phyloP scores from a whole-genome alignment of 2,888 invertebrate species.

The Nomada ruficornis region DNA sequence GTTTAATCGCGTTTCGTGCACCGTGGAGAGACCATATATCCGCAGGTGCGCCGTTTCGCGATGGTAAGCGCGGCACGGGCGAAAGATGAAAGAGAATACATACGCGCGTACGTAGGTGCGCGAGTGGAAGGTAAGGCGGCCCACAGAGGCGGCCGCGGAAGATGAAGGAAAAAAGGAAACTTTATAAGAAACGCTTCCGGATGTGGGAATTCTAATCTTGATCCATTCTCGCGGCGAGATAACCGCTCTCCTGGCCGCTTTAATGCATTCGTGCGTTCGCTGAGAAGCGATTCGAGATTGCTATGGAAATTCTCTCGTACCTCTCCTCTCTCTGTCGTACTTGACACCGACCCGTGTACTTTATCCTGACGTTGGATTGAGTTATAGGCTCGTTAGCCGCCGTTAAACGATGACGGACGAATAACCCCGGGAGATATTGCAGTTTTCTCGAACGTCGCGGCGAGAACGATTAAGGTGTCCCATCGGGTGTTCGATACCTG shows the following conservation, averaged over 20 bases:
- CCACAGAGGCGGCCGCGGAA: conserved; percentile 34
- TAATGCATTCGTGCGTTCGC: conserved; percentile 51
- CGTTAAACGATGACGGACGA: conserved; percentile 22
- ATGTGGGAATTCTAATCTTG: conserved; percentile 65
- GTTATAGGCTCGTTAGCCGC: conserved; percentile 30
- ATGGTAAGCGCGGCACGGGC: conserved; percentile 49
- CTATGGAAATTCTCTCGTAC: conserved; percentile 43
- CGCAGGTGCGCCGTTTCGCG: conserved; percentile 45
- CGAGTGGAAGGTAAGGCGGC: conserved; percentile 24
- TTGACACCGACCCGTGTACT: conserved; percentile 27
- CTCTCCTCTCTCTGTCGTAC: background rate
- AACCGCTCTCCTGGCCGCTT: conserved; percentile 30
- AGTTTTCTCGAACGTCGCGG: background rate
- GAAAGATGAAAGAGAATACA: conserved; percentile 44
- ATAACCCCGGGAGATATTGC: background rate
- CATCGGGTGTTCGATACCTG: too few species aligned
- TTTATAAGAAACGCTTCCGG: conserved; percentile 64
- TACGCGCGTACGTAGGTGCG: conserved; percentile 41
- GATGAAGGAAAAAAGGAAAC: conserved; percentile 57
- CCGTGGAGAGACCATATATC: background rate
- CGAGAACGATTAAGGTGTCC: background rate
- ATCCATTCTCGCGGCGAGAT: conserved; percentile 58
- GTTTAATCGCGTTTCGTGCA: conserved; percentile 18
- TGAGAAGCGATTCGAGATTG: conserved; percentile 48
- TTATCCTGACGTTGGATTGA: conserved; percentile 36